phyloP scores from a whole-genome alignment of 2,113 vertebrate genomes.

The Clarias macrocephalus region DNA sequence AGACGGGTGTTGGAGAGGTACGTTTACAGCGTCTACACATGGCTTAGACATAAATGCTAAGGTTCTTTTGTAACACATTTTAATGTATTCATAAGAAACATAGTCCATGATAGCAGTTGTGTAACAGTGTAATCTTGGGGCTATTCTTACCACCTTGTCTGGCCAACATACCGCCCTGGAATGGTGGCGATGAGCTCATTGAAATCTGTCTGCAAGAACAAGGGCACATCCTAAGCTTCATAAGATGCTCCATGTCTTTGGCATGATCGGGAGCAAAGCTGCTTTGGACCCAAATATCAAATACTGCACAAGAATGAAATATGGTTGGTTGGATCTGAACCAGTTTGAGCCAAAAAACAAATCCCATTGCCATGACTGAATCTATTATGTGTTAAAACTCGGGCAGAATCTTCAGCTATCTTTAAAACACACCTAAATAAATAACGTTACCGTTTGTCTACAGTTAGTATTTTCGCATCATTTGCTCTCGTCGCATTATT shows the following conservation, averaged over 20 bases:
- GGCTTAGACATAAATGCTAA: not conserved
- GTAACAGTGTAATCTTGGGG: not conserved
- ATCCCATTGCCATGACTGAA: not conserved
- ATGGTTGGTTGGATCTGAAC: not conserved
- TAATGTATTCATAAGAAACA: not conserved
- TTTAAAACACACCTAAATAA: not conserved
- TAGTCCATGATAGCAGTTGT: too few relatives aligned
- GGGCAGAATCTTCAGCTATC: not conserved
- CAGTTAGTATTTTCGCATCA: not conserved
- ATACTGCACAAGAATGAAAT: not conserved
- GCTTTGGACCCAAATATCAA: not conserved
- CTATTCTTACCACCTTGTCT: not conserved
- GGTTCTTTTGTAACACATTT: not conserved
- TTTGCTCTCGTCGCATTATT: not conserved
- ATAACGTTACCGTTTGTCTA: not conserved
- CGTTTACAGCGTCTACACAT: slow-evolving; percentile 14
- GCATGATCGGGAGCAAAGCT: not conserved
- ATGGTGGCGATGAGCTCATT: not conserved
- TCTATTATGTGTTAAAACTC: not conserved
- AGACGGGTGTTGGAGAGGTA: slow-evolving; percentile 89
- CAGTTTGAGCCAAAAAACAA: not conserved
- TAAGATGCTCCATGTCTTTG: not conserved
- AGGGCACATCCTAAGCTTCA: not conserved
- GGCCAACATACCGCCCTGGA: not conserved
- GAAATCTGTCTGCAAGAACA: not conserved